Percentiles rank a stretch among this genome's conserved stretches.
Evolutionary conservation across 1,140 invertebrate species (phyloP).

Genomic region (Cotesia chilonis): DNA sequence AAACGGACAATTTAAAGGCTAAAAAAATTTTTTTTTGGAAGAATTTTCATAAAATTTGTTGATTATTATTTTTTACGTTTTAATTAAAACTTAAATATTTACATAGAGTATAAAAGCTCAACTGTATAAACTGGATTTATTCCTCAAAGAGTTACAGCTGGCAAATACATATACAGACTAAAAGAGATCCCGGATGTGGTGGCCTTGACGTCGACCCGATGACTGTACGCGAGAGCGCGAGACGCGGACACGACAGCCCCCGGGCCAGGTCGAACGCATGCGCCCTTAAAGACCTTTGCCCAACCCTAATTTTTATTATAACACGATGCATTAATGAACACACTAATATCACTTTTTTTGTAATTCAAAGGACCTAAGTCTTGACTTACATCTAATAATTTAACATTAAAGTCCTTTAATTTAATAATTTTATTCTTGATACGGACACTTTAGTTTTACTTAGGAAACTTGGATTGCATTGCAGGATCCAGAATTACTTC

Average conservation of each 20-base stretch:
- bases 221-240: constrained; percentile 49
- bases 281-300: constrained; percentile 49
- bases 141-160: too few relatives aligned
- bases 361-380: constrained; percentile 11
- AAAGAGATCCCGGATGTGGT: constrained; percentile 4
- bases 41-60: too few relatives aligned
- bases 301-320: constrained; percentile 52
- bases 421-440: too few relatives aligned
- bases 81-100: too few relatives aligned
- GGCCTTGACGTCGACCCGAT: constrained; percentile 53
- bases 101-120: too few relatives aligned
- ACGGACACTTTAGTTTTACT: too few relatives aligned
- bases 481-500: too few relatives aligned
- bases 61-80: too few relatives aligned
- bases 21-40: too few relatives aligned
- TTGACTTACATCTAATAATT: neutral
- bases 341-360: constrained; percentile 9
- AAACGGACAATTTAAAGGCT: neutral
- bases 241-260: constrained; percentile 50
- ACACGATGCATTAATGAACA: constrained; percentile 31
- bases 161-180: too few relatives aligned
- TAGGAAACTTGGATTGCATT: too few relatives aligned
- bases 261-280: constrained; percentile 58
- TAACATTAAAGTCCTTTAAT: neutral
- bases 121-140: too few relatives aligned